phyloP scores from a whole-genome alignment of 2,797 vertebrate species.

The Podarcis siculus region DNA sequence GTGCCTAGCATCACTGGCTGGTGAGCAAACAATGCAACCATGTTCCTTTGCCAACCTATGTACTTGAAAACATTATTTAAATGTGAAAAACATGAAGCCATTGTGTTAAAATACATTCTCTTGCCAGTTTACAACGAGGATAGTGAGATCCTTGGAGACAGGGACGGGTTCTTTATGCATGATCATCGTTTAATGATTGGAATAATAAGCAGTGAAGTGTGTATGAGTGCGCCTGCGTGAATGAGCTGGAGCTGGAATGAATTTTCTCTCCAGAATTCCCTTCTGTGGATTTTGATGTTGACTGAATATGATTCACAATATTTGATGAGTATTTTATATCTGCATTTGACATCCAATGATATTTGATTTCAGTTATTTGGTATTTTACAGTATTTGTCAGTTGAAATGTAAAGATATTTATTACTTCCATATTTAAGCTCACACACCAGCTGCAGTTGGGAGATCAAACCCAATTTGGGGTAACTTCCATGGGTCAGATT shows the following conservation, averaged over 20 bases:
- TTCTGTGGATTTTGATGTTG: background rate
- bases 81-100: background rate
- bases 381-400: background rate
- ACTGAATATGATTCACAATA: background rate
- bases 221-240: background rate
- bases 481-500: background rate
- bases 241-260: background rate
- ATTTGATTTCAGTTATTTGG: background rate
- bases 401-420: background rate
- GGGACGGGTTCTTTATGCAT: background rate
- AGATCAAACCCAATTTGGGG: background rate
- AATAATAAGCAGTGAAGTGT: background rate
- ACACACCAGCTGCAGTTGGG: too few relatives aligned
- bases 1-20: background rate
- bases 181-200: background rate
- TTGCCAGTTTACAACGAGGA: background rate
- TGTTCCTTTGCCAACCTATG: background rate
- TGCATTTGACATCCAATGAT: background rate
- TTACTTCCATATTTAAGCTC: background rate
- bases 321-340: background rate
- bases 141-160: background rate
- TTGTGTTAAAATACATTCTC: too few relatives aligned
- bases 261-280: too few relatives aligned
- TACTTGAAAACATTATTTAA: background rate
- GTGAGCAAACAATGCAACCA: background rate